Percentiles rank a stretch among this genome's conserved stretches.
Evolutionary conservation across 2,113 vertebrate species (phyloP).

Genomic region (Morone saxatilis): DNA sequence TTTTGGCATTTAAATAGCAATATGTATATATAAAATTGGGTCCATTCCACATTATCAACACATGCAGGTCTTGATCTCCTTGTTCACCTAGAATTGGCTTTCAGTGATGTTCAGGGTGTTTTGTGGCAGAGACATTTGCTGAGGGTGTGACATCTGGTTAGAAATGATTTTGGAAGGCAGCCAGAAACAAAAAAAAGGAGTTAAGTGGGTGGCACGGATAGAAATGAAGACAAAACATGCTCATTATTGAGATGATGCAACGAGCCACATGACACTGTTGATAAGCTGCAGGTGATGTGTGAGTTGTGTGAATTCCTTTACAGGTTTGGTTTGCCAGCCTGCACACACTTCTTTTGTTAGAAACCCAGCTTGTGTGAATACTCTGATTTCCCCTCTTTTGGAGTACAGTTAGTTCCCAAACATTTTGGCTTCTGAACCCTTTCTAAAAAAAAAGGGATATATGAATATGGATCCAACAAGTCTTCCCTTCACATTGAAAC

Average conservation of each 20-base stretch:
- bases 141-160: slow-evolving; percentile 59
- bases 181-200: slow-evolving; percentile 32
- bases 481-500: too few relatives aligned
- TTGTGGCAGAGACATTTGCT: slow-evolving; percentile 38
- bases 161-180: slow-evolving; percentile 39
- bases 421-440: neutral
- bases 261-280: neutral
- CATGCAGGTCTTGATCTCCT: slow-evolving; percentile 27
- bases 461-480: neutral
- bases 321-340: neutral
- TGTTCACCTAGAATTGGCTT: slow-evolving; percentile 48
- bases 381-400: neutral
- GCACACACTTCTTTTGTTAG: neutral
- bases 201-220: slow-evolving; percentile 19
- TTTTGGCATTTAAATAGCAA: slow-evolving; percentile 41
- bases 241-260: slow-evolving; percentile 41
- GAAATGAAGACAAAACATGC: slow-evolving; percentile 39
- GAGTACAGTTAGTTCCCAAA: neutral
- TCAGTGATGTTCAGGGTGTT: slow-evolving; percentile 23
- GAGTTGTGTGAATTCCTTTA: slow-evolving; percentile 3
- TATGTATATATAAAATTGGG: slow-evolving; percentile 19
- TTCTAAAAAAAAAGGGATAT: neutral
- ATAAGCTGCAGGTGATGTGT: slow-evolving; percentile 20
- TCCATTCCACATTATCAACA: slow-evolving; percentile 48
- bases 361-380: neutral